Percentiles rank a stretch among this genome's conserved stretches.
Conservation (phyloP, 2,888 invertebrate genomes). For the Dryobotodes eremita region DNA sequence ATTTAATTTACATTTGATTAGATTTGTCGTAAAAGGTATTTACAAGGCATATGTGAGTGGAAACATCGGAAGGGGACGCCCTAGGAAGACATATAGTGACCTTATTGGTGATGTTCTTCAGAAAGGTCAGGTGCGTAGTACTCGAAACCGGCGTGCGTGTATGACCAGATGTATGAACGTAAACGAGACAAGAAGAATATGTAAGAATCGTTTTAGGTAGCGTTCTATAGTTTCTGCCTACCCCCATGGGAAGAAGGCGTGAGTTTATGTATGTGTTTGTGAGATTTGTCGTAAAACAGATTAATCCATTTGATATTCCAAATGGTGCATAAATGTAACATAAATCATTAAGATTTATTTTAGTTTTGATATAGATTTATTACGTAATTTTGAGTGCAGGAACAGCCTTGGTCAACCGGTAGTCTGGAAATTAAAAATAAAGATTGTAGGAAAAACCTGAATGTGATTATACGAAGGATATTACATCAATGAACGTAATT, state of each 20-base stretch:
- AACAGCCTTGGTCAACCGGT: neutral
- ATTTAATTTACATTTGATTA: constrained; percentile 32
- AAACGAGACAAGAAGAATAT: too few species aligned
- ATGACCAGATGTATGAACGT: too few species aligned
- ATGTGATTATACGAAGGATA: constrained; percentile 8
- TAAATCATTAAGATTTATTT: constrained; percentile 44
- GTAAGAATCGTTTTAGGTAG: too few species aligned
- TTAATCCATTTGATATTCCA: constrained; percentile 41
- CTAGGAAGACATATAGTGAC: too few species aligned
- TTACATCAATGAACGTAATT: neutral
- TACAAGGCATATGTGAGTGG: too few species aligned
- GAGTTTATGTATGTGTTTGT: too few species aligned
- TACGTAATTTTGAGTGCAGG: constrained; percentile 12
- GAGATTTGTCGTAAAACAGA: constrained; percentile 32
- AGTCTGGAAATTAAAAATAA: neutral
- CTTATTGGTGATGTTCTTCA: too few species aligned
- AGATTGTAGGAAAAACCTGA: neutral
- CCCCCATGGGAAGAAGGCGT: too few species aligned
- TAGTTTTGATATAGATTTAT: constrained; percentile 31
- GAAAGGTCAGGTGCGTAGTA: too few species aligned
- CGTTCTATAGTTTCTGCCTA: too few species aligned
- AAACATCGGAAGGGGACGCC: too few species aligned
- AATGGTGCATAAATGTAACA: constrained; percentile 40
- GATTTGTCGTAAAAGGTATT: constrained; percentile 29
- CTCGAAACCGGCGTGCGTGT: too few species aligned